Conservation (phyloP, 2,797 vertebrate genomes). For the Mormyrus proboscirostris region DNA sequence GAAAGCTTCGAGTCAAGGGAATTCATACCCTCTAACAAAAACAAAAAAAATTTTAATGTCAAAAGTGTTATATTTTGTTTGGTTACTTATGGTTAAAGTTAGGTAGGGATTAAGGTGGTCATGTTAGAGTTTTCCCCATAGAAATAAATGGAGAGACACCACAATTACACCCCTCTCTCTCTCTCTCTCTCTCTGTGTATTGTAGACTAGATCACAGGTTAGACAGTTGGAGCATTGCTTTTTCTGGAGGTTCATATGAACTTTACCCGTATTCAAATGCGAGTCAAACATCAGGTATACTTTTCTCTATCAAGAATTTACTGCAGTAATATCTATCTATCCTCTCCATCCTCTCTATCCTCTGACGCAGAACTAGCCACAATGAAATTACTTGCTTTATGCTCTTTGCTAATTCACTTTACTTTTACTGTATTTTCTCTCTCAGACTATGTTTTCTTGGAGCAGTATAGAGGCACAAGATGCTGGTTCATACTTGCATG, state of each 20-base stretch:
- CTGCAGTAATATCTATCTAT: neutral
- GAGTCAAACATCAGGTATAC: neutral
- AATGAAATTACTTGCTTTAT: neutral
- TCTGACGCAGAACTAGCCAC: neutral
- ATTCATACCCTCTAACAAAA: neutral
- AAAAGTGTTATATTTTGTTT: too few species aligned
- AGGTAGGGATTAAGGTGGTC: too few species aligned
- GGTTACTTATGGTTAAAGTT: too few species aligned
- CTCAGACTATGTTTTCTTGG: neutral
- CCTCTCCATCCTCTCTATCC: neutral
- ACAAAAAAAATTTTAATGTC: too few species aligned
- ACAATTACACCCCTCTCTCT: too few species aligned
- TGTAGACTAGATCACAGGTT: neutral
- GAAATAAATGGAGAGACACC: too few species aligned
- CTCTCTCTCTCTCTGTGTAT: too few species aligned
- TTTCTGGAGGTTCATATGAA: neutral
- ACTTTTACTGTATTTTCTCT: neutral
- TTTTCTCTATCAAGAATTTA: neutral
- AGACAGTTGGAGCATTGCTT: neutral
- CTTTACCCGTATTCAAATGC: neutral
- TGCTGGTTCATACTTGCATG: neutral
- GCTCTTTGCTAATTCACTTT: neutral
- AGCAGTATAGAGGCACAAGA: neutral
- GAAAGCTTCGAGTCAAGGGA: neutral
- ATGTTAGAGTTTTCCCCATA: too few species aligned